A percentile compares a stretch with the other conserved stretches of the same genome.
phyloP scores from a whole-genome alignment of 2,113 vertebrate genomes.

The Myiopsitta monachus region DNA sequence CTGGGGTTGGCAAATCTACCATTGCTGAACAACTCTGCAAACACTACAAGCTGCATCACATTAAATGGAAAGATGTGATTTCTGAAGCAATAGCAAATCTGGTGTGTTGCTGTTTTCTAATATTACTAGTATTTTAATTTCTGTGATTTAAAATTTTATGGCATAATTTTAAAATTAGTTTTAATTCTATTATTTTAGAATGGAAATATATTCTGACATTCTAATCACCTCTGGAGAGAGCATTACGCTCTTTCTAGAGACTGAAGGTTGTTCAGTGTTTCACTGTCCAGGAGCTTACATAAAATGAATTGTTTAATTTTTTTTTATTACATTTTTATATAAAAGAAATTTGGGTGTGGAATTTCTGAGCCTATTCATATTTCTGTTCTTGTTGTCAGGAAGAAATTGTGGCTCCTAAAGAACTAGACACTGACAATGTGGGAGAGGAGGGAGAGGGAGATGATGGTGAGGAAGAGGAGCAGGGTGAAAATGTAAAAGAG shows the following conservation, averaged over 20 bases:
- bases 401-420: constrained; percentile 41
- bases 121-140: background rate
- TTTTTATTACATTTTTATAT: background rate
- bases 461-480: constrained; percentile 62
- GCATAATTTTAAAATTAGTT: background rate
- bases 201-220: background rate
- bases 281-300: background rate
- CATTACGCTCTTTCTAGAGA: background rate
- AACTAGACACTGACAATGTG: background rate
- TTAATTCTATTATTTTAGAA: background rate
- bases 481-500: constrained; percentile 44
- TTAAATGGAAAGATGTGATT: constrained; percentile 79
- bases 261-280: background rate
- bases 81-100: constrained; percentile 79
- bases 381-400: constrained; percentile 58
- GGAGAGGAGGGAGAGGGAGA: background rate
- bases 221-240: background rate
- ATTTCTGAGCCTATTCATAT: background rate
- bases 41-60: constrained; percentile 85
- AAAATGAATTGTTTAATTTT: background rate
- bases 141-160: background rate
- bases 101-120: constrained; percentile 72
- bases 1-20: constrained; percentile 86
- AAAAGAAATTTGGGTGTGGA: background rate
- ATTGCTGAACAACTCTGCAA: constrained; percentile 78